Evolutionary conservation across 2,113 vertebrate species (phyloP).

Genomic region (Oceanites oceanicus): DNA sequence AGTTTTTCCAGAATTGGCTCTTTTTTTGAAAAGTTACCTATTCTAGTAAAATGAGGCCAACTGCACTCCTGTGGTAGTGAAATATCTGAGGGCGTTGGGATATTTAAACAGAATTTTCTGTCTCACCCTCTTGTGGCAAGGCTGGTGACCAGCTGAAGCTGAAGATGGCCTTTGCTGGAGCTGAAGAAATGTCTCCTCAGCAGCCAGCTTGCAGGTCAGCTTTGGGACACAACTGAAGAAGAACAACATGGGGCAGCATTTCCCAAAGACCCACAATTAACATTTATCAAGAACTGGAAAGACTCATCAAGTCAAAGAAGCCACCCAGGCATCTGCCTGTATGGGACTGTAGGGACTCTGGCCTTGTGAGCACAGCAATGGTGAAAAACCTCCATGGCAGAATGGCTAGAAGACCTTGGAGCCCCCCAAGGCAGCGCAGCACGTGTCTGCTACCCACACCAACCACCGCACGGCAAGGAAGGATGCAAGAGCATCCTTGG

Average conservation of each 20-base stretch:
- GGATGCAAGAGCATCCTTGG: background rate
- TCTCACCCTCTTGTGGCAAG: background rate
- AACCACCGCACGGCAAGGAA: fast-evolving
- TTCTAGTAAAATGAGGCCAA: background rate
- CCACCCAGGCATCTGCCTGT: background rate
- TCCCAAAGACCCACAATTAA: background rate
- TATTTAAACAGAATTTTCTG: background rate
- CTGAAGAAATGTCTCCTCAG: background rate
- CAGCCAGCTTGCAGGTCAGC: background rate
- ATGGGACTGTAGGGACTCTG: background rate
- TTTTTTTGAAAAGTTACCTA: background rate
- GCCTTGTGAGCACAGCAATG: background rate
- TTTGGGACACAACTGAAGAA: background rate
- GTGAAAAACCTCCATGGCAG: background rate
- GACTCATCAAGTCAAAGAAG: background rate
- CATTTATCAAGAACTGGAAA: background rate
- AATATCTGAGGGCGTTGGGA: background rate
- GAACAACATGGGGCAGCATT: background rate
- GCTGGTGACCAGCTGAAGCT: background rate
- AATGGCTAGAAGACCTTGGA: fast-evolving
- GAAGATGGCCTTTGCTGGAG: background rate
- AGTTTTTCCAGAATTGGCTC: background rate
- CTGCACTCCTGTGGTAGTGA: background rate
- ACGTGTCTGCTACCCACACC: background rate
- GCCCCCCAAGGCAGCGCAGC: background rate